phyloP scores from a whole-genome alignment of 2,113 vertebrate species.

The Rallus limicola region DNA sequence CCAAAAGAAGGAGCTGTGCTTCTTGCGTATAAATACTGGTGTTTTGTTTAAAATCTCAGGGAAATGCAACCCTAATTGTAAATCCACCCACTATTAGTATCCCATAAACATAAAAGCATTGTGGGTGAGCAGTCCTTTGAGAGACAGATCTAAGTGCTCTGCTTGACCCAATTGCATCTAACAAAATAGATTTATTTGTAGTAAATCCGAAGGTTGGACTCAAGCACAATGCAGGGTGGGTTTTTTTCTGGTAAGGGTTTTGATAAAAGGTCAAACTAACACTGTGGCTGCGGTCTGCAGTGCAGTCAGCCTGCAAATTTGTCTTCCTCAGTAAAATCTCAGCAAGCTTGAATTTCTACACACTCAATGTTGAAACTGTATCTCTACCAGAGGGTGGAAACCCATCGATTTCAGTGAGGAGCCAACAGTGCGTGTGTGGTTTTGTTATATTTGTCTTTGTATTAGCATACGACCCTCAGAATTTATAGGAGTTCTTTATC shows the following conservation, averaged over 20 bases:
- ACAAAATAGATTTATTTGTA: conserved; percentile 10
- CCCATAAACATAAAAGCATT: conserved; percentile 18
- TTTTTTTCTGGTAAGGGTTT: not conserved
- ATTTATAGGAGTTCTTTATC: not conserved
- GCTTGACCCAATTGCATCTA: conserved; percentile 8
- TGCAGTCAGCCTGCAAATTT: not conserved
- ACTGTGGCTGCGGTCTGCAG: not conserved
- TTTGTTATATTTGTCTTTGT: not conserved
- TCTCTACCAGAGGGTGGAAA: not conserved
- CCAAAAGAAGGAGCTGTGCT: not conserved
- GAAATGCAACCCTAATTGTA: conserved; percentile 50
- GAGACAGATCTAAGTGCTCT: not conserved
- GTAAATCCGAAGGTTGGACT: conserved; percentile 25
- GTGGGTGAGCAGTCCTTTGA: not conserved
- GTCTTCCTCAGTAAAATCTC: not conserved
- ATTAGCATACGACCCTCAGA: not conserved
- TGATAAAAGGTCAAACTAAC: not conserved
- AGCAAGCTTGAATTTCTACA: not conserved
- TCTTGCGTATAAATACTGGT: conserved; percentile 19
- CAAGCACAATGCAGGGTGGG: not conserved
- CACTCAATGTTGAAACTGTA: not conserved
- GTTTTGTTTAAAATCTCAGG: conserved; percentile 31
- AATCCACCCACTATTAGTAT: conserved; percentile 23
- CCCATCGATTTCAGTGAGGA: not conserved
- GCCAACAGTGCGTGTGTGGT: accelerated